Base-by-base conservation (phyloP, 53 echinoderm and acorn worm genomes). In the Stichopus horrens region DNA sequence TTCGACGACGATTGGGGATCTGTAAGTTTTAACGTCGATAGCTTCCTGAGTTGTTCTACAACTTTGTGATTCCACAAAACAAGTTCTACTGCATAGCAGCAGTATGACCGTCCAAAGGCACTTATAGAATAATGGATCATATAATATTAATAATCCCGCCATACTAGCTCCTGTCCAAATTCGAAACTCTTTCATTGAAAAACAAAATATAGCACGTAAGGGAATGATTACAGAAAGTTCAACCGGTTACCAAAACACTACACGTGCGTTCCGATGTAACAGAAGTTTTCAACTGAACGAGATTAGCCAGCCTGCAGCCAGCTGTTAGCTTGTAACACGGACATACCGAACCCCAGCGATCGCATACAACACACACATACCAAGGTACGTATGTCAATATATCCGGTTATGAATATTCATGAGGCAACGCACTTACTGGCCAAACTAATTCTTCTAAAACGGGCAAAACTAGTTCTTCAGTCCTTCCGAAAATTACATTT, bases 1-100 rank as follows among this genome's bases (percentile, higher is more conserved):
- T 86, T 92, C 92, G 37, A 92, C 86, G 51, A 92, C 92, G 19
- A 92, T 89, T 77, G 89, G 89, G 56, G 92, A 54, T 85, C 92
- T 85, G 92, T 92, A 92, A 76, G 92, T 86, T 86, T 92, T 92
- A 66, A 92, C 76, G 55, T 89, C 92, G 8, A 89, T 86, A 76
- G 86, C 52, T 86, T 92, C 92, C 89, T 85, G 85, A 81, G 82
- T 21, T 57, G 55, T 7, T 54, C 13, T 13, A 59, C 52, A 51
- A 59, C 8, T 66, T 52, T 67, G 68, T 58, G 85, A 85, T 14
- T 85, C 63, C 63, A 67, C 85, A 21, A 67, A 85, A 85, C 60
- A 67, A 85, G 85, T 85, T 67, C 85, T 85, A 67, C 22, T 63
- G 65, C 85, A 85, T 18, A 71, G 21, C 14, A 85, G 65, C 14